Evolutionary conservation across 1,140 invertebrate species (phyloP).

Genomic region (Pseudachorutes palmiensis): DNA sequence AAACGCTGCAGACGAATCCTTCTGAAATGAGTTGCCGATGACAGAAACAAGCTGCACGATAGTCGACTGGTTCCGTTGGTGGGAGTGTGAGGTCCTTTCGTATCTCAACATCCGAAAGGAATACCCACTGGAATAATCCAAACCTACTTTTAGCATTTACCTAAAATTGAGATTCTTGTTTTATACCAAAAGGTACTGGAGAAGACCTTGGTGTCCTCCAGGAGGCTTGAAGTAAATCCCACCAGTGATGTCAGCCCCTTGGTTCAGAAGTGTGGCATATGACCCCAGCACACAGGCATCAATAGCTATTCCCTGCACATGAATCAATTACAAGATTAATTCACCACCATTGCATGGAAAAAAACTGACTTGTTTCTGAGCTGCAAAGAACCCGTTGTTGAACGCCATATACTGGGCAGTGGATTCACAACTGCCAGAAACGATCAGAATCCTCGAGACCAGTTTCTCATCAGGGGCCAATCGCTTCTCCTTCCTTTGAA

Average conservation of each 20-base stretch:
- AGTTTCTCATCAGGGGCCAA: conserved; percentile 55
- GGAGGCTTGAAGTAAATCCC: conserved; percentile 78
- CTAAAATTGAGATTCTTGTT: too few species aligned
- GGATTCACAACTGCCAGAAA: conserved; percentile 82
- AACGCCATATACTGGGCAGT: conserved; percentile 96
- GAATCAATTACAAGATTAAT: conserved; percentile 23
- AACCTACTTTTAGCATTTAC: too few species aligned
- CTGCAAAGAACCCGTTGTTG: conserved; percentile 96
- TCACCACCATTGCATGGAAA: conserved; percentile 21
- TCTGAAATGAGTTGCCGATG: conserved; percentile 92
- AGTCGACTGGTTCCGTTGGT: conserved; percentile 83
- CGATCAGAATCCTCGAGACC: conserved; percentile 67
- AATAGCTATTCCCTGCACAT: conserved; percentile 66
- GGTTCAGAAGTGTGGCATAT: conserved; percentile 81
- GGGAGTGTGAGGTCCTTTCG: conserved; percentile 78
- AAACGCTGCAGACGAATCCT: conserved; percentile 95
- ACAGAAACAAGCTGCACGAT: conserved; percentile 94
- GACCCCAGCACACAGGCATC: conserved; percentile 90
- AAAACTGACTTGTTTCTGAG: conserved; percentile 62
- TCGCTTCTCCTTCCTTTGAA: conserved; percentile 48
- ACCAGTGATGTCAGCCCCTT: conserved; percentile 91
- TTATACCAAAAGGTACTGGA: conserved; percentile 83
- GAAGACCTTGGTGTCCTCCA: conserved; percentile 59
- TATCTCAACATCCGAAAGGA: conserved; percentile 71
- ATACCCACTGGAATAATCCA: conserved; percentile 69